Conservation (phyloP, 2,113 vertebrate species). For the Vidua macroura region DNA sequence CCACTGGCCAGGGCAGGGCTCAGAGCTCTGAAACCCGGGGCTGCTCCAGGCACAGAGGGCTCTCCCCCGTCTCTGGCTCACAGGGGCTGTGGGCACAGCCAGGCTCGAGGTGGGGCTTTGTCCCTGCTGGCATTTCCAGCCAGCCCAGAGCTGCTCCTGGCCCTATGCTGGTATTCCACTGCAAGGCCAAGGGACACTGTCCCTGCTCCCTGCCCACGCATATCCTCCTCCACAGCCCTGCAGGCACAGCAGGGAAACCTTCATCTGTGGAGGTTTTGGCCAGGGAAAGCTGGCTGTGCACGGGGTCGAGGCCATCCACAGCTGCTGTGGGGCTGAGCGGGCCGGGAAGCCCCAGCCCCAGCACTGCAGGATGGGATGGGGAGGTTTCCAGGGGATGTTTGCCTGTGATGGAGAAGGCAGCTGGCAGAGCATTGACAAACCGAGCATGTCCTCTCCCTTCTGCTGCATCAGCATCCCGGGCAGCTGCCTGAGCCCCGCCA, state of each 20-base stretch:
- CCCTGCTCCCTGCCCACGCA: background rate
- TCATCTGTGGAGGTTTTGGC: background rate
- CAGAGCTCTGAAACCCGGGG: background rate
- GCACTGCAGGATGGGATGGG: background rate
- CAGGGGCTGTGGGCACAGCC: background rate
- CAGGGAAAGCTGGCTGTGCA: background rate
- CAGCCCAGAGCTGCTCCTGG: background rate
- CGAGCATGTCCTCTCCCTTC: background rate
- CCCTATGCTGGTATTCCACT: fast-evolving
- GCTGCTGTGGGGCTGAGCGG: background rate
- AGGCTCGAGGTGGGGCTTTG: background rate
- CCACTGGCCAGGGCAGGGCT: fast-evolving
- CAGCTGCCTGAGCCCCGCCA: background rate
- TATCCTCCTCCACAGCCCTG: background rate
- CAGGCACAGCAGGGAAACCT: background rate
- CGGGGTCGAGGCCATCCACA: fast-evolving
- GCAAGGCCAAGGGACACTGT: background rate
- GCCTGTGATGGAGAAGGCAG: background rate
- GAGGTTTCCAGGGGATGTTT: background rate
- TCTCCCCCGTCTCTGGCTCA: background rate
- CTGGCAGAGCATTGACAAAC: background rate
- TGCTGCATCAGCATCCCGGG: background rate
- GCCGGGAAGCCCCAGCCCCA: background rate
- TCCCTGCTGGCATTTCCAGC: background rate
- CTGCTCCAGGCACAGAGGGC: background rate